phyloP scores from a whole-genome alignment of 2,113 vertebrate species.

The Boleophthalmus pectinirostris region DNA sequence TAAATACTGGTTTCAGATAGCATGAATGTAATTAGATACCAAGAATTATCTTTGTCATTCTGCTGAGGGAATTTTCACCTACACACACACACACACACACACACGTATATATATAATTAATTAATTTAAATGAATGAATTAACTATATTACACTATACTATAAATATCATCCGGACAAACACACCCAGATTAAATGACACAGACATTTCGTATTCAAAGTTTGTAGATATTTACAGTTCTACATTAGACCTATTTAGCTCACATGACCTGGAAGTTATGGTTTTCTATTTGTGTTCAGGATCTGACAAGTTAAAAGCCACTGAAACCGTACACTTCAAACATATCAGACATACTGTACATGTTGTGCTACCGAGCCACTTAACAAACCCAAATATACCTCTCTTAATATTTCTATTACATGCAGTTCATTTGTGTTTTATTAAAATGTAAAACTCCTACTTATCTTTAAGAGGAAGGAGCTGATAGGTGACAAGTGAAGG shows the following conservation, averaged over 20 bases:
- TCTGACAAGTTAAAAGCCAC: slow-evolving; percentile 23
- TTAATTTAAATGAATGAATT: too few species aligned
- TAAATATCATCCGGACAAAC: not conserved
- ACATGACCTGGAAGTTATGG: slow-evolving; percentile 2
- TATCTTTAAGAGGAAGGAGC: not conserved
- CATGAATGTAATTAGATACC: not conserved
- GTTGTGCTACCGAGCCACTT: not conserved
- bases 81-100: too few species aligned
- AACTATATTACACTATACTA: too few species aligned
- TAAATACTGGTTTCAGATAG: not conserved
- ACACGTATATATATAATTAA: too few species aligned
- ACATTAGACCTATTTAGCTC: not conserved
- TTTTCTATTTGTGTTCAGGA: slow-evolving; percentile 3
- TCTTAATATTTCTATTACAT: not conserved
- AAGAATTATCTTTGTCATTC: not conserved
- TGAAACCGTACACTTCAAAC: slow-evolving; percentile 29
- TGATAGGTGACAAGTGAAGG: slow-evolving; percentile 22
- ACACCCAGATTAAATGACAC: not conserved
- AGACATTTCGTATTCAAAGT: not conserved
- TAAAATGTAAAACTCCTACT: not conserved
- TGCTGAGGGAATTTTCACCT: not conserved
- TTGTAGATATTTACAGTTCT: not conserved
- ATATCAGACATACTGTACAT: slow-evolving; percentile 22
- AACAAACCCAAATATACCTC: not conserved
- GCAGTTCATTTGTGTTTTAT: not conserved